Evolutionary conservation across 1,140 invertebrate species (phyloP), one percentile per base, ranked within the genome.

Genomic region (Whitmania pigra): DNA sequence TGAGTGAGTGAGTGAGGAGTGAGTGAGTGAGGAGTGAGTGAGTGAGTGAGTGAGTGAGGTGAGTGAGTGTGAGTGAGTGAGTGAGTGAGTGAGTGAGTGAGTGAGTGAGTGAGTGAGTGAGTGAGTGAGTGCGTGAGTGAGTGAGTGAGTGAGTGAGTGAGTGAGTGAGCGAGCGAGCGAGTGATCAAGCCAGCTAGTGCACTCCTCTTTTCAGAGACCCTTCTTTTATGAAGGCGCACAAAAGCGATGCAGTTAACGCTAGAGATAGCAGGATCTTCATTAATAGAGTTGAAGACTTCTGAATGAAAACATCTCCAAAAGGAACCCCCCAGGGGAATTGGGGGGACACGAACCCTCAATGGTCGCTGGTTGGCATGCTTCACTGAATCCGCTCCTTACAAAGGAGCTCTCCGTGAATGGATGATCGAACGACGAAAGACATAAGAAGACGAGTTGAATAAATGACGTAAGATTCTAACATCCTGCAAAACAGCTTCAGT

Each of bases 11-110:
- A 71, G 69, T 73, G 72, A 6, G 4, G 68, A 71, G 69, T 73
- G 72, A 72, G 69, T 73, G 72, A 73, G 69, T 73, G 72, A 72
- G 69, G 72, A 73, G 69, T 73, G 72, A 73, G 69, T 73, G 72
- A 72, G 72, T 73, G 72, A 73, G 20, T 73, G 72, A 73, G 69
- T 73, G 72, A 73, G 69, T 73, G 72, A 73, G 69, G n/a, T 73
- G 72, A 71, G 69, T 73, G 72, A 71, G 69, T 73, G 69, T 4
- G 72, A 4, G 69, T 7, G 69, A 73, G 72, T n/a, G n/a, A 60
- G 71, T 71, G 71, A 60, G 49, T 71, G 71, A n/a, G n/a, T 68
- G 57, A 49, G 29, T 72, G 55, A 57, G 55, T 57, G 55, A 57
- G 55, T 57, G 55, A 57, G 55, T 57, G 55, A 57, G 55, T 57